Conservation (phyloP, 1,140 invertebrate species). For the Ladona fulva region DNA sequence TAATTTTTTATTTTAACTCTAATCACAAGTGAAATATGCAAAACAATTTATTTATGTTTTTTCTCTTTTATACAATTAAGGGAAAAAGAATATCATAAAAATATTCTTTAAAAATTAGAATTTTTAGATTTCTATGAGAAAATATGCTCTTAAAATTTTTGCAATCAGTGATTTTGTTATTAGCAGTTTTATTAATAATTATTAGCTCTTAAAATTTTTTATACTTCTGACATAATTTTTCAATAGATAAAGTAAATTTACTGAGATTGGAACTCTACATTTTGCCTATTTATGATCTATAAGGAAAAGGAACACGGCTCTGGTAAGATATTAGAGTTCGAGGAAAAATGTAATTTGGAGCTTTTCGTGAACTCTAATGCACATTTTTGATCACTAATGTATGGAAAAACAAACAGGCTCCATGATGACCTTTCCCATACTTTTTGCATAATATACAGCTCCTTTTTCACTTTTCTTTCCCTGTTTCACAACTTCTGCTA, state of each 20-base stretch:
- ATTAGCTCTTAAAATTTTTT: neutral
- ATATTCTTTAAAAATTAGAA: neutral
- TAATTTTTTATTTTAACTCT: neutral
- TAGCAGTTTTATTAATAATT: neutral
- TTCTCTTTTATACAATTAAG: neutral
- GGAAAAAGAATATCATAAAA: neutral
- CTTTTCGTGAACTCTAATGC: neutral
- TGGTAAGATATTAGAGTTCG: too few species aligned
- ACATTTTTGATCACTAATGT: neutral
- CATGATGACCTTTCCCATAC: neutral
- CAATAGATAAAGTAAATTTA: neutral
- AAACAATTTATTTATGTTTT: neutral
- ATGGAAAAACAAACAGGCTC: neutral
- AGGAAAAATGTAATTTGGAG: too few species aligned
- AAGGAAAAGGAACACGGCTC: too few species aligned
- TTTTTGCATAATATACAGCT: neutral
- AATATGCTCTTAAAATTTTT: too few species aligned
- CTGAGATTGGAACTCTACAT: neutral
- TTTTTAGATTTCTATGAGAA: too few species aligned
- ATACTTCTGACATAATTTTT: neutral
- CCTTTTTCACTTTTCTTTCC: neutral
- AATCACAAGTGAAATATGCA: neutral
- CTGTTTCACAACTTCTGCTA: neutral
- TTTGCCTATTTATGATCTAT: too few species aligned
- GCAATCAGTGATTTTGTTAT: too few species aligned